Conservation (phyloP, 1,140 invertebrate genomes). For the Drosophila truncata region DNA sequence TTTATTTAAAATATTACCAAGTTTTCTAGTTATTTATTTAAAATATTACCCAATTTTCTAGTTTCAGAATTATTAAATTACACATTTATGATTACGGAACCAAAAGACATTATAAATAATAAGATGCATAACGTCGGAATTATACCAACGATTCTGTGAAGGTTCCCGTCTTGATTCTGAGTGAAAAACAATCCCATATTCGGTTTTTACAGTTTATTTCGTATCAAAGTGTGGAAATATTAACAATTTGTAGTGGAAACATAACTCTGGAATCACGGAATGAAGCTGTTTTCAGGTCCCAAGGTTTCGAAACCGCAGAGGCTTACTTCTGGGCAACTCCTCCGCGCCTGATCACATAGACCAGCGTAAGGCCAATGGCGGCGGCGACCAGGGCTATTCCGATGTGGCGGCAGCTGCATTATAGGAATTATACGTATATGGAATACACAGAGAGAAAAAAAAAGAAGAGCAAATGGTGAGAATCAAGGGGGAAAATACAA, state of each 20-base stretch:
- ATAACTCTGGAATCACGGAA: constrained; percentile 45
- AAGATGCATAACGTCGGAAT: no score
- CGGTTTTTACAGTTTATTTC: constrained; percentile 21
- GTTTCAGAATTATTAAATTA: neutral
- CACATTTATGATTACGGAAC: no score
- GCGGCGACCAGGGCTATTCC: constrained; percentile 78
- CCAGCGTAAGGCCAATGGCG: constrained; percentile 77
- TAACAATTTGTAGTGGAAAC: neutral
- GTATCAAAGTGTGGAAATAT: constrained; percentile 35
- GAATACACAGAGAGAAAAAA: constrained; percentile 20
- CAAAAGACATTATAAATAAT: no score
- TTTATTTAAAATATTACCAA: no score
- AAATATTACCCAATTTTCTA: neutral
- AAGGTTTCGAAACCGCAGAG: neutral
- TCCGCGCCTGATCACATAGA: constrained; percentile 68
- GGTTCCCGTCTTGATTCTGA: neutral
- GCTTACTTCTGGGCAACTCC: constrained; percentile 48
- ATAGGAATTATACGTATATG: constrained; percentile 27
- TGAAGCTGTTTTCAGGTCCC: constrained; percentile 36
- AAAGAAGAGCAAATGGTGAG: constrained; percentile 1
- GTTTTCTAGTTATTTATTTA: no score
- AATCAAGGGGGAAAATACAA: neutral
- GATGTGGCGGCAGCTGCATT: constrained; percentile 75
- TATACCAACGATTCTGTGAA: no score
- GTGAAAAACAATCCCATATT: neutral